phyloP scores from a whole-genome alignment of 2,797 vertebrate genomes.

The Acanthiza pusilla region DNA sequence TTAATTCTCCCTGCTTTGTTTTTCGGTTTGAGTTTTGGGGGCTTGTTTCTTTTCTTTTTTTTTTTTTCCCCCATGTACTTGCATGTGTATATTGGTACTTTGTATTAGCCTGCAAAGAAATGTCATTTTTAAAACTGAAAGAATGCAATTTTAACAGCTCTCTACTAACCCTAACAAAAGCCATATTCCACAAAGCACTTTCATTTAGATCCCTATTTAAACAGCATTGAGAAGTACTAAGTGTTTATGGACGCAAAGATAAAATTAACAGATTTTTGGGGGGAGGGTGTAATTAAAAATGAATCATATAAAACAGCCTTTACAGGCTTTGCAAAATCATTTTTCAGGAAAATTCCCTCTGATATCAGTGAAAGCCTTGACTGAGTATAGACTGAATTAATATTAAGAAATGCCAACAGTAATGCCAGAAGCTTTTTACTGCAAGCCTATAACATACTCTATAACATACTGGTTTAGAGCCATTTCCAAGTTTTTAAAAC shows the following conservation, averaged over 20 bases:
- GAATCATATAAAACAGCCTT: not conserved
- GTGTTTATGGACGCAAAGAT: not conserved
- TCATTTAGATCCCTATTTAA: not conserved
- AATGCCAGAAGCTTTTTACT: not conserved
- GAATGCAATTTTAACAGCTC: not conserved
- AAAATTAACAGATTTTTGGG: not conserved
- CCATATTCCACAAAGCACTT: not conserved
- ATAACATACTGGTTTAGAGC: not conserved
- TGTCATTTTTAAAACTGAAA: not conserved
- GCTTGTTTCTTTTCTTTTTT: not conserved
- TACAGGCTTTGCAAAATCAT: not conserved
- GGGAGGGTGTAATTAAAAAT: not conserved
- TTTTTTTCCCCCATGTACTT: not conserved
- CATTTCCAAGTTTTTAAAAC: not conserved
- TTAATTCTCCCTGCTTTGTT: not conserved
- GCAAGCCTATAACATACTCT: not conserved
- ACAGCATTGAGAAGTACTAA: not conserved
- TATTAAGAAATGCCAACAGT: not conserved
- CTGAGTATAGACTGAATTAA: not conserved
- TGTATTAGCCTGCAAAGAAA: not conserved
- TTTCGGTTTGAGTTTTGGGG: not conserved
- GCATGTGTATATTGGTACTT: not conserved
- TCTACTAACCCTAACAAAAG: not conserved
- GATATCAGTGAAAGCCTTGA: not conserved
- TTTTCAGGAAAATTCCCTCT: not conserved